Percentiles rank a stretch among this genome's conserved stretches.
These are phyloP conservation scores for Trachythela sp. DNA, from an alignment of 64 coral and sea anemone genomes.

Conservation along the genomic window DNA sequence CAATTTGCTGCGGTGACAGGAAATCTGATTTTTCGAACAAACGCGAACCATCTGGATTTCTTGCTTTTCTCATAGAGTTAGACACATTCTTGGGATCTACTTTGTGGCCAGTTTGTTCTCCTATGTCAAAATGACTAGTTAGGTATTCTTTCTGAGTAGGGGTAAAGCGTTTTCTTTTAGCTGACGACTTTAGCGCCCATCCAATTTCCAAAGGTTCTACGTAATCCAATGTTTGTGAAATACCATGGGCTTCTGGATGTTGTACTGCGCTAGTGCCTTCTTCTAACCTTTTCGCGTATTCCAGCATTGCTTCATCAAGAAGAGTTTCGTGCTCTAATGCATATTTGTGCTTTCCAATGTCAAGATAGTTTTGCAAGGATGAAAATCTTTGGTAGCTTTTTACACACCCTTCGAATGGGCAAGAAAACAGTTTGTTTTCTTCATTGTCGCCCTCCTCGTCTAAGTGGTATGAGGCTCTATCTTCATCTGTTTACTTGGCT, in stretches of 20 bases:
- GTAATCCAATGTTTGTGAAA: background rate
- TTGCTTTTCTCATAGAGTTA: background rate
- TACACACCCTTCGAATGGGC: background rate
- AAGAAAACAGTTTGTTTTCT: background rate
- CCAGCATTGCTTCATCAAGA: background rate
- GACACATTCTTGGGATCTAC: background rate
- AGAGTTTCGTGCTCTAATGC: background rate
- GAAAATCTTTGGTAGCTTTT: slow-evolving; percentile 20
- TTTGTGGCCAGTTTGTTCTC: background rate
- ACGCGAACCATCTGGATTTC: background rate
- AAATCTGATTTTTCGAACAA: too few relatives aligned
- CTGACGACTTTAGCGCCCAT: background rate
- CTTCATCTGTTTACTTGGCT: background rate
- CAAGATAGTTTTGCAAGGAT: background rate
- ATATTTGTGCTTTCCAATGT: slow-evolving; percentile 11
- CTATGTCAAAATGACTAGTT: background rate
- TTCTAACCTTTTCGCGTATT: background rate
- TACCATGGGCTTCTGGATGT: background rate
- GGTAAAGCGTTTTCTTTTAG: background rate
- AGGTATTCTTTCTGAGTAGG: too few relatives aligned
- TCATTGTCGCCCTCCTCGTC: background rate
- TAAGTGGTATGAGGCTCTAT: background rate
- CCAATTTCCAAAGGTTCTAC: background rate
- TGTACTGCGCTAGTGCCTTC: background rate
- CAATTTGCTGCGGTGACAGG: too few relatives aligned